phyloP scores from a whole-genome alignment of 2,113 vertebrate species.

The Chionis minor region DNA sequence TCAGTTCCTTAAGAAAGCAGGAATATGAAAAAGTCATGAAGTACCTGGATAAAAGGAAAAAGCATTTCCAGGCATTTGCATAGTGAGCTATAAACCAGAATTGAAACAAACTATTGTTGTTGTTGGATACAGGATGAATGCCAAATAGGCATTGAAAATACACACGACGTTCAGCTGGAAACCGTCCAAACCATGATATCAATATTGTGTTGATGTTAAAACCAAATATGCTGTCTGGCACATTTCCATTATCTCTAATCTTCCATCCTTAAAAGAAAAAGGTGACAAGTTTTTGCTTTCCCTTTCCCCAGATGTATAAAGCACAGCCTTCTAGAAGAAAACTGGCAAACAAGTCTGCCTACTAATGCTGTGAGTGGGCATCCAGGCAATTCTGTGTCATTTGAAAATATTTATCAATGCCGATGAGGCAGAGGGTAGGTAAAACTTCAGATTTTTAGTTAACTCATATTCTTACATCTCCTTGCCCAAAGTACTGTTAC shows the following conservation, averaged over 20 bases:
- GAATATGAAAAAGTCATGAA: background rate
- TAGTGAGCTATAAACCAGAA: background rate
- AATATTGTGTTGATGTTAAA: constrained; percentile 24
- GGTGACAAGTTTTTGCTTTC: background rate
- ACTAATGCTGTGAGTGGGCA: background rate
- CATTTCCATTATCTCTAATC: background rate
- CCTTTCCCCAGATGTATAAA: background rate
- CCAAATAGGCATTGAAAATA: constrained; percentile 15
- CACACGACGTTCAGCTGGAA: background rate
- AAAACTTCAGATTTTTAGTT: background rate
- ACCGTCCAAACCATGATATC: background rate
- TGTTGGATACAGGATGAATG: constrained; percentile 7
- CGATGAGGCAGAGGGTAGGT: background rate
- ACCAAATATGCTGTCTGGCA: background rate
- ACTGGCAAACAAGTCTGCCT: background rate
- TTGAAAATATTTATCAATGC: background rate
- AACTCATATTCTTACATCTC: background rate
- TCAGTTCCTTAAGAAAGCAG: background rate
- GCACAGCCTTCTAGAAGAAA: background rate
- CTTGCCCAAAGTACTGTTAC: background rate
- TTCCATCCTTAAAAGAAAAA: background rate
- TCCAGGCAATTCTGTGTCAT: background rate
- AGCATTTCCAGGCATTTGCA: background rate
- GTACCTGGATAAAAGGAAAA: background rate
- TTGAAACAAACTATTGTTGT: constrained; percentile 1